phyloP scores from a whole-genome alignment of 2,888 invertebrate species.

The Lampropteryx suffumata region DNA sequence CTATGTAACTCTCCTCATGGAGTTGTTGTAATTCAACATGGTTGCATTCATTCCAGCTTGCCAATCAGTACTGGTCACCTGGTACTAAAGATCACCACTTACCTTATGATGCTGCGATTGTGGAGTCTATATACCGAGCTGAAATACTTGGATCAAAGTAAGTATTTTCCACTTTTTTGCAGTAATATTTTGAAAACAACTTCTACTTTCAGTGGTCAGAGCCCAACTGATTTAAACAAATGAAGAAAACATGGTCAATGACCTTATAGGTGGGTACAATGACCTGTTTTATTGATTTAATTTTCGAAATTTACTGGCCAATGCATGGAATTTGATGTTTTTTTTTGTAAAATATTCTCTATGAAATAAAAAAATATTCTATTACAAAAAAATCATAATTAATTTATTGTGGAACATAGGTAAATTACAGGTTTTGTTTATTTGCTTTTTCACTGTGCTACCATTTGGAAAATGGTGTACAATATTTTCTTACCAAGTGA shows the following conservation, averaged over 20 bases:
- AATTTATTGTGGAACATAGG: no score
- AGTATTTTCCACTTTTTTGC: constrained; percentile 48
- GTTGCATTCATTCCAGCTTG: constrained; percentile 85
- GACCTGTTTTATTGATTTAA: constrained; percentile 67
- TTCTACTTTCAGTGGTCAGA: constrained; percentile 49
- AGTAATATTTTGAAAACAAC: constrained; percentile 26
- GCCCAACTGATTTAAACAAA: constrained; percentile 72
- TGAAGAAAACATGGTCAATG: constrained; percentile 64
- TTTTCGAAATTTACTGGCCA: constrained; percentile 50
- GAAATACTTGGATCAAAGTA: constrained; percentile 93
- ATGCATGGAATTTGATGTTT: neutral
- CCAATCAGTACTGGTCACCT: constrained; percentile 96
- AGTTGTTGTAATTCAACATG: constrained; percentile 69
- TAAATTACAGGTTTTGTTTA: no score
- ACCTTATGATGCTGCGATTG: constrained; percentile 89
- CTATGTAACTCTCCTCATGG: constrained; percentile 72
- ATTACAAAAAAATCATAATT: no score
- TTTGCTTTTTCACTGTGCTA: no score
- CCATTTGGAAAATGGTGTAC: no score
- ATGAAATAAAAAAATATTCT: neutral
- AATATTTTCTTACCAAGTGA: no score
- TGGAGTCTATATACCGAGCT: constrained; percentile 94
- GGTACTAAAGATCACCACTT: constrained; percentile 88
- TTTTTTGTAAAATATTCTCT: neutral
- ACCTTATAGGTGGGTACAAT: constrained; percentile 67